Conservation (phyloP, 2,113 vertebrate species). For the Bombycilla garrulus region DNA sequence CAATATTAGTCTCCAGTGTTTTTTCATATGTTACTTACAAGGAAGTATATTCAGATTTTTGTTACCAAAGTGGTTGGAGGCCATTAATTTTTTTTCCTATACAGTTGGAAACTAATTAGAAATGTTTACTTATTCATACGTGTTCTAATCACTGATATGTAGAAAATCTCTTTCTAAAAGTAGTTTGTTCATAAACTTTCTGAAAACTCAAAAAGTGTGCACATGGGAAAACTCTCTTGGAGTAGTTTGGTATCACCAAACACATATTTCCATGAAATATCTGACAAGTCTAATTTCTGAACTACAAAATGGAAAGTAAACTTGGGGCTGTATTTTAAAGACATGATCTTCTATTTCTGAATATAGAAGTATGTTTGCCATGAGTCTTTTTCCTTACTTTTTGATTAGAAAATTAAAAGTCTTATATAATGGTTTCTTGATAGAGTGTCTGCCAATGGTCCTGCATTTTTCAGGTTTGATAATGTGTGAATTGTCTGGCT, state of each 20-base stretch:
- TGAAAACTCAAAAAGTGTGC: background rate
- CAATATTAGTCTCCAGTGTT: background rate
- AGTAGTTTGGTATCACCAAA: background rate
- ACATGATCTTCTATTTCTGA: background rate
- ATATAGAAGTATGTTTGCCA: background rate
- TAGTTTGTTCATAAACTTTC: background rate
- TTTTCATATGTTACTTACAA: background rate
- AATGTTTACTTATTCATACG: background rate
- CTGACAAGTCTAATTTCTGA: background rate
- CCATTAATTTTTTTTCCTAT: background rate
- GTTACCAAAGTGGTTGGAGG: background rate
- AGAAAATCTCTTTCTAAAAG: background rate
- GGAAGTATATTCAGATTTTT: background rate
- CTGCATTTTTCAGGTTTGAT: constrained; percentile 36
- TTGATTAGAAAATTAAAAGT: background rate
- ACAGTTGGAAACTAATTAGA: background rate
- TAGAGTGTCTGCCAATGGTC: background rate
- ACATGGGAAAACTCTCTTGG: background rate
- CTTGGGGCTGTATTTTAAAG: background rate
- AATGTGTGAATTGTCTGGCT: constrained; percentile 16
- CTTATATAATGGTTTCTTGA: background rate
- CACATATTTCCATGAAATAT: background rate
- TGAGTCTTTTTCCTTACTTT: background rate
- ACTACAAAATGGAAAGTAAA: background rate
- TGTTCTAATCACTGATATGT: background rate